Conservation (phyloP, 2,113 vertebrate species). For the Bungarus multicinctus region DNA sequence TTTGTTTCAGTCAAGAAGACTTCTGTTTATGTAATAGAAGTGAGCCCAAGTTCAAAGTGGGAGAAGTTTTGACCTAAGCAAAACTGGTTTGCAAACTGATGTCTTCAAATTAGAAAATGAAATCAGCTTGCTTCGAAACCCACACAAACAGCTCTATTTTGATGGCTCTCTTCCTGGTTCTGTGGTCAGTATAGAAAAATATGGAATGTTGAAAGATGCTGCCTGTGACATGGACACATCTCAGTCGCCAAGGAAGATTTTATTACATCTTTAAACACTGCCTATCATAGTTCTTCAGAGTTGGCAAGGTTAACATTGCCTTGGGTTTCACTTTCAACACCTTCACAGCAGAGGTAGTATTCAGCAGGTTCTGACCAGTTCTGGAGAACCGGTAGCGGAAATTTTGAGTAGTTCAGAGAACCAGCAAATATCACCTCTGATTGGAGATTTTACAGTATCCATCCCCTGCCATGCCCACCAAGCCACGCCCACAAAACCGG, state of each 20-base stretch:
- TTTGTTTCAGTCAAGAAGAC: neutral
- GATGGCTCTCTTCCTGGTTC: neutral
- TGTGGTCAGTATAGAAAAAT: neutral
- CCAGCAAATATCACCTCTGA: too few relatives aligned
- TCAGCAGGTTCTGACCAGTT: too few relatives aligned
- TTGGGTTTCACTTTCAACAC: neutral
- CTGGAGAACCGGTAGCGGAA: too few relatives aligned
- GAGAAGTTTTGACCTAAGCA: neutral
- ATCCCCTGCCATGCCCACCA: too few relatives aligned
- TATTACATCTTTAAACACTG: neutral
- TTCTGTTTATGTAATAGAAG: neutral
- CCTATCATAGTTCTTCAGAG: neutral
- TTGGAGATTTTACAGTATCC: too few relatives aligned
- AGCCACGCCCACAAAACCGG: too few relatives aligned
- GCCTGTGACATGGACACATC: neutral
- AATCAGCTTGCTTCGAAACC: neutral
- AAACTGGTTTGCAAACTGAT: neutral
- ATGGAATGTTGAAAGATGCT: neutral
- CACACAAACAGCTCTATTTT: neutral
- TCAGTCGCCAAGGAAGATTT: neutral
- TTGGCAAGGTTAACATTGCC: neutral
- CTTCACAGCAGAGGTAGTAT: neutral
- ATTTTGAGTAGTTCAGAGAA: too few relatives aligned
- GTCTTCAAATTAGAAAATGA: neutral
- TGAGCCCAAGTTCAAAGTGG: neutral